A percentile compares a stretch with the other conserved stretches of the same genome.
phyloP scores from a whole-genome alignment of 2,888 invertebrate species.

The Eledone cirrhosa region DNA sequence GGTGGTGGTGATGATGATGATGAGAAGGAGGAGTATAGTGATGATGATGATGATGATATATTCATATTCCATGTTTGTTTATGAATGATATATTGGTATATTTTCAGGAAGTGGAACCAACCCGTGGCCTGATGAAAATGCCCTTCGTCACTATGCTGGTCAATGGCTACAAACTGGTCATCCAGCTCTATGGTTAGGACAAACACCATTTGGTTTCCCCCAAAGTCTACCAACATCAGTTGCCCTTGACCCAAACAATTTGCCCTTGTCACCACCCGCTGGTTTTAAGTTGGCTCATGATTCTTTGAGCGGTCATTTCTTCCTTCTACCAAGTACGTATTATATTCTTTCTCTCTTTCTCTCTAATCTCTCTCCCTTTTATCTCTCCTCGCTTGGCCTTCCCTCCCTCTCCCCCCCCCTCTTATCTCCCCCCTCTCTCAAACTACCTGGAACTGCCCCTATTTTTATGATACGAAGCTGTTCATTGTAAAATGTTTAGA shows the following conservation, averaged over 20 bases:
- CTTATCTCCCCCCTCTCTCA: background rate
- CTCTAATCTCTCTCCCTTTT: background rate
- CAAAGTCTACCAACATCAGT: constrained; percentile 36
- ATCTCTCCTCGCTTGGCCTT: background rate
- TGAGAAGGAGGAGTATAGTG: too few species aligned
- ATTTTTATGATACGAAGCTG: too few species aligned
- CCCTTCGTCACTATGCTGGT: constrained; percentile 35
- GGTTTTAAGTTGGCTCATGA: constrained; percentile 88
- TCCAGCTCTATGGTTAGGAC: constrained; percentile 50
- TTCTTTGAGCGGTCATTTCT: constrained; percentile 83
- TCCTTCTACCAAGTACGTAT: constrained; percentile 66
- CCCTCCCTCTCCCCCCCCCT: background rate
- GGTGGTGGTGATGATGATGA: too few species aligned
- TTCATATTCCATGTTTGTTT: too few species aligned
- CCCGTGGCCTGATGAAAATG: constrained; percentile 33
- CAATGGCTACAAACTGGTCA: constrained; percentile 39
- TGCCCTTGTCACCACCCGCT: constrained; percentile 73
- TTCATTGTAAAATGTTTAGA: too few species aligned
- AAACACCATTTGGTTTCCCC: constrained; percentile 45
- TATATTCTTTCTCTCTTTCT: too few species aligned
- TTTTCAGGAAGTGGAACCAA: constrained; percentile 20
- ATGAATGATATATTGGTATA: too few species aligned
- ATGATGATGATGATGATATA: too few species aligned
- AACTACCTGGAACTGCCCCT: too few species aligned
- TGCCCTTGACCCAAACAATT: constrained; percentile 36